Base-by-base conservation (phyloP, 2,888 invertebrate species). In the Gari tellinella region DNA sequence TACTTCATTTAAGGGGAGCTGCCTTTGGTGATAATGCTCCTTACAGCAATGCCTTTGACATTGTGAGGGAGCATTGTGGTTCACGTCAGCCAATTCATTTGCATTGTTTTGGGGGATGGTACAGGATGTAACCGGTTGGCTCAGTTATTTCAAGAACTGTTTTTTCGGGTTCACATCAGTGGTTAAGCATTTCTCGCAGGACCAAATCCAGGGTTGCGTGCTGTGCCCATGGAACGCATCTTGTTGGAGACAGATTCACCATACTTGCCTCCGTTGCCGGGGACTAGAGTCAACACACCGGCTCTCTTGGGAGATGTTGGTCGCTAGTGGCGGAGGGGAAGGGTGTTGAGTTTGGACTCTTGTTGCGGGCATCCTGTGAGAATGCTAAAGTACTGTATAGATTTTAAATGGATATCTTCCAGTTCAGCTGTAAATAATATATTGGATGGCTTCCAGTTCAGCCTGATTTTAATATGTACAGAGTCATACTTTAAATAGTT, bases 161-260 rank as follows among this genome's bases (percentile, higher is more conserved):
- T 49, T 10, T 49, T 49, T 49, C 25, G 49, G 49, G 10, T 49
- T 49, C 17, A 49, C 49, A 10, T 4, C 21, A 4, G 15, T 12
- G 5, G 12, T 49, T 12, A 10, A 21, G 10, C 5, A 8, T 4
- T 49, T 12, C 17, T 7, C 17, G 10, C 8, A 23, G 17, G 21
- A 19, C 3, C 49, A 49, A 23, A 21, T 17, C 5, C 10, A 5
- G 5, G 49, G 21, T 12, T 15, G 21, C 10, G 3, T 12, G 49
- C 21, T 10, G 49, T 49, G 5, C 49, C 49, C 14, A 10, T 49
- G 12, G 21, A 49, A 5, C 19, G 49, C 7, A 23, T 49, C 10
- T 25, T 49, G 12, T 23, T 49, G 21, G 49, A 49, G 49, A 49
- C 49, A 7, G 49, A 49, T 49, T 17, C 49, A 10, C 49, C 21